A percentile compares a stretch with the other conserved stretches of the same genome.
Conservation (phyloP, 1,140 invertebrate species). For the Papilio glaucus region DNA sequence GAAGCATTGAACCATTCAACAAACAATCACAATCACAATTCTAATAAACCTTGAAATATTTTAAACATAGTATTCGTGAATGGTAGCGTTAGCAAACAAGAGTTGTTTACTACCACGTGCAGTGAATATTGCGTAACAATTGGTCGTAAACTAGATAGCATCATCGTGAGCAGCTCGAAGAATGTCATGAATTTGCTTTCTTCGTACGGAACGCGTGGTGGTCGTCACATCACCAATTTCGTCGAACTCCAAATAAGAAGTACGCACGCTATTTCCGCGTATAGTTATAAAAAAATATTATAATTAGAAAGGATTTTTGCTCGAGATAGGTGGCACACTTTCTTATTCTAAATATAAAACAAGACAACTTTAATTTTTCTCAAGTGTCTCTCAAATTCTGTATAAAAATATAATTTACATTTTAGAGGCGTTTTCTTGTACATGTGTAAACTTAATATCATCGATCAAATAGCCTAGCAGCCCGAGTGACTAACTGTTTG, state of each 20-base stretch:
- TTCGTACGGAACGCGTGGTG: conserved; percentile 42
- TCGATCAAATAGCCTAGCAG: no score
- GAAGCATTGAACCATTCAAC: neutral
- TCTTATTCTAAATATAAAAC: conserved; percentile 6
- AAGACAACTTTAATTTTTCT: neutral
- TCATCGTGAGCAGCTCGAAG: neutral
- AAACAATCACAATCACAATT: neutral
- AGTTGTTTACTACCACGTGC: conserved; percentile 21
- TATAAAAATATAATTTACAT: neutral
- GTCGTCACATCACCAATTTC: conserved; percentile 40
- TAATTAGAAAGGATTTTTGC: conserved; percentile 1
- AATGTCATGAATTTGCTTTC: conserved; percentile 50
- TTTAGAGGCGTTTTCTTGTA: no score
- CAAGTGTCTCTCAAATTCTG: neutral
- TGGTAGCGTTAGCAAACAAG: neutral
- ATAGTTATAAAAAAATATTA: conserved; percentile 2
- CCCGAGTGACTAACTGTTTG: no score
- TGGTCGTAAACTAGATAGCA: conserved; percentile 14
- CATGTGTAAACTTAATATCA: no score
- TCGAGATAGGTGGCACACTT: conserved; percentile 6
- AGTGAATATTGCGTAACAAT: conserved; percentile 38
- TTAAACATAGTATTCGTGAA: neutral
- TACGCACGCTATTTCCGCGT: conserved; percentile 31
- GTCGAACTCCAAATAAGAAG: conserved; percentile 36
- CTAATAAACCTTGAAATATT: neutral